phyloP scores from a whole-genome alignment of 2,113 vertebrate genomes.

The Gobio gobio region DNA sequence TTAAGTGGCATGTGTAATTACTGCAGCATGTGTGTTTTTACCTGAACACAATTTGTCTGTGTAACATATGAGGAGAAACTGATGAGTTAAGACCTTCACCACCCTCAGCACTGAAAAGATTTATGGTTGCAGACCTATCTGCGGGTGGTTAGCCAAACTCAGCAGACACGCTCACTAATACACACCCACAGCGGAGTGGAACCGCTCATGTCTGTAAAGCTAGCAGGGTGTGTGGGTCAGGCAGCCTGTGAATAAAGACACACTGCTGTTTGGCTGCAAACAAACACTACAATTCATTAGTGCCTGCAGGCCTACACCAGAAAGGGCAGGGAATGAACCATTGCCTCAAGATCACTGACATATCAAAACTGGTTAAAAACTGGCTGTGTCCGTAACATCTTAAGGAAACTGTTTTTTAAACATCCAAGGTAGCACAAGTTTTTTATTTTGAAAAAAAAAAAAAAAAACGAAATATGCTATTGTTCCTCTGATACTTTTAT shows the following conservation, averaged over 20 bases:
- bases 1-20: not conserved
- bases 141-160: slow-evolving; percentile 6
- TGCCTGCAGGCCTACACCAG: not conserved
- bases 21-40: not conserved
- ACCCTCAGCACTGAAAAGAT: not conserved
- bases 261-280: slow-evolving; percentile 11
- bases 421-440: too few species aligned
- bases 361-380: not conserved
- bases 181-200: slow-evolving; percentile 18
- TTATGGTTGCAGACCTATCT: slow-evolving; percentile 17
- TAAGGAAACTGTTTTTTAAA: too few species aligned
- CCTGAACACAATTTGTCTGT: not conserved
- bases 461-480: too few species aligned
- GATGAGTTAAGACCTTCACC: slow-evolving; percentile 22
- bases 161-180: slow-evolving; percentile 9
- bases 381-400: not conserved
- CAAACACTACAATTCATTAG: slow-evolving; percentile 24
- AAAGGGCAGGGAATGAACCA: not conserved
- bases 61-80: not conserved
- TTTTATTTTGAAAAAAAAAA: too few species aligned
- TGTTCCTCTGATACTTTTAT: too few species aligned
- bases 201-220: not conserved
- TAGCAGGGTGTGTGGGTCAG: slow-evolving; percentile 2
- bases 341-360: not conserved
- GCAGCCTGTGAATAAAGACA: slow-evolving; percentile 16